Base-by-base conservation (phyloP, 2,113 vertebrate species). In the Rhegmatorhina hoffmannsi region DNA sequence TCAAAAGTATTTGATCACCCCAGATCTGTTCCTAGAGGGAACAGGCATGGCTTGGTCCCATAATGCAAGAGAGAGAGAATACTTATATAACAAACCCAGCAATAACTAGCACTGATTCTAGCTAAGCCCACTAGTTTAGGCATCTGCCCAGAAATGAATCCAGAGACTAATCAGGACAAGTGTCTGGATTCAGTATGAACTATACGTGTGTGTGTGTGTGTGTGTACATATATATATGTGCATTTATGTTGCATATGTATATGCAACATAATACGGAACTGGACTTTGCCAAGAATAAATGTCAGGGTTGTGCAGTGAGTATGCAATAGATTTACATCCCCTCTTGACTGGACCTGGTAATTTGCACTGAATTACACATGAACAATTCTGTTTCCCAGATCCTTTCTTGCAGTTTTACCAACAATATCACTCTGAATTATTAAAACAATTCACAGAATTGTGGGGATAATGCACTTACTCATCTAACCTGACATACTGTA, bases 21-120 rank as follows among this genome's bases (percentile, higher is more conserved):
- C 5, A 7, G 5, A 7, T 19, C 23, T 85, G 33, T 14, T 62
- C 33, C 69, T n/a, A 15, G 4, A 29, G 24, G 3, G 7, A 70
- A 29, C 33, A 59, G 33, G 23, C 25, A 38, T 1, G 0, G 12
- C 14, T 55, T 44, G 28, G n/a, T 4, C 36, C 50, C 44, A 0
- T 26, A 44, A 53, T 23, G 18, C 24, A 31, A 2, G 1, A 40
- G 28, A n/a, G 53, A 31, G 38, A 56, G 24, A 36, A 6, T 9
- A 15, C 2, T 47, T 36, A 3, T 6, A 0, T 0, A 40, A 31
- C 29, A 72, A 87, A 53, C 6, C 9, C 38, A 72, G 24, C 34
- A 43, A 38, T 0, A 2, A 17, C 23, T 7, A 38, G 9, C 15
- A 38, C 9, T 15, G 33, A 9, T 55, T 82, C 18, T 28, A 64